Evolutionary conservation across 2,888 invertebrate species (phyloP).

Genomic region (Pyrrhosoma nymphula): DNA sequence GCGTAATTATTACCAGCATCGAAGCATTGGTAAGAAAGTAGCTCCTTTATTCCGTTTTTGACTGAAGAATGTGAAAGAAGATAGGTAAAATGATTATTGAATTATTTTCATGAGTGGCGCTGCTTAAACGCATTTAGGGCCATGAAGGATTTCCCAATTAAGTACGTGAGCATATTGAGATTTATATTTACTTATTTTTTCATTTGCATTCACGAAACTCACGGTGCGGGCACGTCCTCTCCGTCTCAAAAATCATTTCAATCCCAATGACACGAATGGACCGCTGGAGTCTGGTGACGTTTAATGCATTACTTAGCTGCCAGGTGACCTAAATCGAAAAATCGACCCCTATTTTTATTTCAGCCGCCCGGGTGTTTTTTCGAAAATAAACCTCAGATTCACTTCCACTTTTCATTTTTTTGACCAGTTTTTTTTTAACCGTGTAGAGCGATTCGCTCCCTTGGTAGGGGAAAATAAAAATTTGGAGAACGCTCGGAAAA

Average conservation of each 20-base stretch:
- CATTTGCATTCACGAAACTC: no score
- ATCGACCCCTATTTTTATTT: conserved; percentile 1
- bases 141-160: no score
- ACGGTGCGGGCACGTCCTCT: neutral
- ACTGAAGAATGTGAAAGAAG: no score
- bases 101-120: no score
- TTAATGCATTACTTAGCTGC: conserved; percentile 25
- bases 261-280: neutral
- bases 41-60: no score
- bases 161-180: no score
- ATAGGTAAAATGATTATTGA: no score
- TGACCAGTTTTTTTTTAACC: neutral
- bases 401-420: conserved; percentile 17
- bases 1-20: no score
- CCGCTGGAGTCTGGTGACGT: neutral
- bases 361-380: neutral
- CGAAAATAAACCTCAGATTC: conserved; percentile 51
- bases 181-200: no score
- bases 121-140: no score
- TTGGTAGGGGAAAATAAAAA: neutral
- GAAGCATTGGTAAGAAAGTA: no score
- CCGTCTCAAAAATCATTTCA: neutral
- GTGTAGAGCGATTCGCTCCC: neutral
- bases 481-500: neutral
- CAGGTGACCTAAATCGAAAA: conserved; percentile 47